Conservation (phyloP, 2,113 vertebrate genomes). For the Grammomys dolichurus region DNA sequence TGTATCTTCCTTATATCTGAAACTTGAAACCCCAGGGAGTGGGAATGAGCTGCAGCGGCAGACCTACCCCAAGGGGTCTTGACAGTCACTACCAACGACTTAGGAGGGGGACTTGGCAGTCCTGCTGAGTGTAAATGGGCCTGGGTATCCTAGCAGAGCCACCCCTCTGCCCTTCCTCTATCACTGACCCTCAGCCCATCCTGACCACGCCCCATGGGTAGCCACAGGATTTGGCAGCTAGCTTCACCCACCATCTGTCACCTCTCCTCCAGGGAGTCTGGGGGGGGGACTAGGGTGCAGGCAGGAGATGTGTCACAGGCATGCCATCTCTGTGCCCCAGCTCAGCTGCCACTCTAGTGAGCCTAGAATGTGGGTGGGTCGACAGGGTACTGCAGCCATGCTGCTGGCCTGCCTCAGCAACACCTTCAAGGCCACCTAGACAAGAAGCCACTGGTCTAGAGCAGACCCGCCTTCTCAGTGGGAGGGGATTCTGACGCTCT, state of each 20-base stretch:
- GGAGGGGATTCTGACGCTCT: not conserved
- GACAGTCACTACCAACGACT: not conserved
- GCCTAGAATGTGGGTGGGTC: not conserved
- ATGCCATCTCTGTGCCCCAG: not conserved
- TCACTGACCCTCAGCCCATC: not conserved
- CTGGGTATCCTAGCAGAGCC: not conserved
- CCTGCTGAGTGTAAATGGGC: not conserved
- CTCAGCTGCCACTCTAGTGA: not conserved
- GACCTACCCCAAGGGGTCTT: not conserved
- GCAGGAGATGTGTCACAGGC: not conserved
- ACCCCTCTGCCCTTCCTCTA: not conserved
- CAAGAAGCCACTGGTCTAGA: not conserved
- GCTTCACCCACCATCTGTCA: too few relatives aligned
- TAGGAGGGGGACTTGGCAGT: not conserved
- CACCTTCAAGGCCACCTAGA: not conserved
- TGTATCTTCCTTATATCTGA: not conserved
- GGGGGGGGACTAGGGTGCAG: too few relatives aligned
- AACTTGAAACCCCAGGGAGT: not conserved
- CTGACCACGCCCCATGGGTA: not conserved
- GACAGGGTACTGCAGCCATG: not conserved
- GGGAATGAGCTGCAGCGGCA: not conserved
- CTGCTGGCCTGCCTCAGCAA: not conserved
- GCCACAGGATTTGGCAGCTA: not conserved
- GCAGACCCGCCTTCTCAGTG: not conserved
- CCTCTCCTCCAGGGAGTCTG: not conserved